phyloP scores from a whole-genome alignment of 2,888 invertebrate genomes.

The Temnothorax ravouxi region DNA sequence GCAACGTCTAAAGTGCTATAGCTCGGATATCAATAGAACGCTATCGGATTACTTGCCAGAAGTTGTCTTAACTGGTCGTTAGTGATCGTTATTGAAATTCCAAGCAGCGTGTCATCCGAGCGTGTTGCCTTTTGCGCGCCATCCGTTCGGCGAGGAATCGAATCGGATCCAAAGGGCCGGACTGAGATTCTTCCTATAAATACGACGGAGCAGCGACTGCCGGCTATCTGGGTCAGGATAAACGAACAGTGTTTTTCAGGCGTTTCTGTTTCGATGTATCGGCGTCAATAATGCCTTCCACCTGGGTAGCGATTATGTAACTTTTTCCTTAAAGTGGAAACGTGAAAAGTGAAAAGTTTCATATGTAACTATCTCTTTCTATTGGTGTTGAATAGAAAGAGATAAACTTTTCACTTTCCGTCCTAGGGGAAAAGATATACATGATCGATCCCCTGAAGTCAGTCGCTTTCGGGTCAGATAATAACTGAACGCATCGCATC shows the following conservation, averaged over 20 bases:
- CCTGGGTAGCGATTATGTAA: no score
- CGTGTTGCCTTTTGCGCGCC: slow-evolving; percentile 2
- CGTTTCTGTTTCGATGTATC: slow-evolving; percentile 49
- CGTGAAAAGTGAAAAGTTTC: no score
- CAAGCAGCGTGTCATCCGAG: slow-evolving; percentile 40
- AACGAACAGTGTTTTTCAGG: slow-evolving; percentile 60
- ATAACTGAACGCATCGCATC: no score
- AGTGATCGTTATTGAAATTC: slow-evolving; percentile 50
- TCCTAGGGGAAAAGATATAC: no score
- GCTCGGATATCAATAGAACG: slow-evolving; percentile 32
- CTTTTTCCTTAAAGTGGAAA: no score
- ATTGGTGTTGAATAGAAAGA: no score
- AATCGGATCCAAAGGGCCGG: slow-evolving; percentile 31
- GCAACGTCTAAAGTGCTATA: background rate
- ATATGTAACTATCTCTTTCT: no score
- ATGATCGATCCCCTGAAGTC: no score
- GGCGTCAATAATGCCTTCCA: no score
- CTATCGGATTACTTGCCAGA: slow-evolving; percentile 35
- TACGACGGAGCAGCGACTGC: slow-evolving; percentile 46
- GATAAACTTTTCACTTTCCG: no score
- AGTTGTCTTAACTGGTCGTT: slow-evolving; percentile 20
- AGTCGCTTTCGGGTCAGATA: no score
- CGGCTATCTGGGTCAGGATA: slow-evolving; percentile 67
- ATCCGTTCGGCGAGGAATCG: background rate
- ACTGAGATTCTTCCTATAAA: slow-evolving; percentile 62